A percentile compares a stretch with the other conserved stretches of the same genome.
phyloP scores from a whole-genome alignment of 2,888 invertebrate species.

The Acheta domesticus region DNA sequence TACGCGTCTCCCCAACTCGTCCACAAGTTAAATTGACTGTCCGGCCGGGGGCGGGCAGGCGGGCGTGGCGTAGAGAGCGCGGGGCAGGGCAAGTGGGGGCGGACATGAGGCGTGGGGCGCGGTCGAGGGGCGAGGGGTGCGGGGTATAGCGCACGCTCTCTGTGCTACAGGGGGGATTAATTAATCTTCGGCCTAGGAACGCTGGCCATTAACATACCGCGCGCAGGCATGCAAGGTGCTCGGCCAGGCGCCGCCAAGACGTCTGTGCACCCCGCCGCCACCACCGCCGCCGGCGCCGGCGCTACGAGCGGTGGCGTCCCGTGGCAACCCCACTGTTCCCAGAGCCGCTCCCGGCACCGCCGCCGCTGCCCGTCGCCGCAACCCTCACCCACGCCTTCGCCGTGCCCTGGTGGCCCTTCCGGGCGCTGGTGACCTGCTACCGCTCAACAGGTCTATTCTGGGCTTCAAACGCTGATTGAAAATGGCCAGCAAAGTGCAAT shows the following conservation, averaged over 20 bases:
- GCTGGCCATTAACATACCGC: conserved; percentile 18
- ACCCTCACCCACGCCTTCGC: too few species aligned
- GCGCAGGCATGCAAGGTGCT: conserved; percentile 6
- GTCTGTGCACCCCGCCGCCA: background rate
- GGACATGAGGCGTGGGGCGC: background rate
- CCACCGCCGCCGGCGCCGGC: background rate
- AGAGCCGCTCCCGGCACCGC: too few species aligned
- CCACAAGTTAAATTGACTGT: conserved; percentile 12
- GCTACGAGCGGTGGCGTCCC: background rate
- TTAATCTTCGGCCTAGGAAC: background rate
- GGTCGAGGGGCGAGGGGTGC: background rate
- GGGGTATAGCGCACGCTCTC: background rate
- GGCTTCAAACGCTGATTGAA: too few species aligned
- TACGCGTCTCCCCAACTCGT: background rate
- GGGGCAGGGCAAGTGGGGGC: background rate
- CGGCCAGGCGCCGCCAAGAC: background rate
- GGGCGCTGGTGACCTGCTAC: too few species aligned
- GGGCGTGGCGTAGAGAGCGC: background rate
- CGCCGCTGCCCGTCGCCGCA: too few species aligned
- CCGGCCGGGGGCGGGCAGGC: background rate
- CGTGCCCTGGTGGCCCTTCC: too few species aligned
- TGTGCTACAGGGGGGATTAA: background rate
- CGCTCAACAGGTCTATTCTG: too few species aligned
- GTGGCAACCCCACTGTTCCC: background rate
- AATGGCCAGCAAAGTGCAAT: too few species aligned